Evolutionary conservation across 1,140 invertebrate genomes (phyloP), one percentile per base, ranked within the genome.

Genomic region (Apis cerana): DNA sequence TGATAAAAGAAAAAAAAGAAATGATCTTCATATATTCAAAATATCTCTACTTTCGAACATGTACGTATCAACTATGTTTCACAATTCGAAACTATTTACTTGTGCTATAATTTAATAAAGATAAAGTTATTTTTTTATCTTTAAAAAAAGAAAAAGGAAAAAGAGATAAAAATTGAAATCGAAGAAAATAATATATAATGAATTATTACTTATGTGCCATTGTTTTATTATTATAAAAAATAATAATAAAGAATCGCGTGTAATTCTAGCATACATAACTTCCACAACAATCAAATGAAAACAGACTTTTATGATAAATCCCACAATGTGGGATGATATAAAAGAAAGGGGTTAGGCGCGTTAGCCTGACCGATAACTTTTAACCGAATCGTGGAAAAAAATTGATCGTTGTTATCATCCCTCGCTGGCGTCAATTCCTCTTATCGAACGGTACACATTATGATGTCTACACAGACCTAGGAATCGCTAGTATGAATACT

Each of bases 361-460:
- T 64, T 82, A 43, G 67, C 54, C 80, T 71, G 69, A 23, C 23
- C 75, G 88, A 89, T 89, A 90, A 89, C 87, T 85, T 85, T 80
- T 61, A 74, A 85, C 82, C 50, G 85, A 81, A 50, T 81, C 52
- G 17, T 58, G 58, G 65, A 62, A 74, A 85, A 85, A 85, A 88
- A 70, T 82, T 74, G 62, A 27, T 61, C 12, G 33, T 5, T 52
- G 43, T 89, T 90, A 87, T 88, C 88, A 59, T n/a, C 23, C 27
- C 33, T 75, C 74, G 75, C 81, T 79, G 61, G 80, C 80, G 85
- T 87, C 85, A 87, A 82, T 87, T 50, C 61, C 15, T 19, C n/a
- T 87, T 87, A 88, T 52, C 10, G 19, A 43, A 78, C 43, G 56
- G 7, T 27, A 17, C 58, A 11, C 23, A 17, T 21, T 62, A 12